Evolutionary conservation across 2,888 invertebrate genomes (phyloP).

Genomic region (Venusia cambrica): DNA sequence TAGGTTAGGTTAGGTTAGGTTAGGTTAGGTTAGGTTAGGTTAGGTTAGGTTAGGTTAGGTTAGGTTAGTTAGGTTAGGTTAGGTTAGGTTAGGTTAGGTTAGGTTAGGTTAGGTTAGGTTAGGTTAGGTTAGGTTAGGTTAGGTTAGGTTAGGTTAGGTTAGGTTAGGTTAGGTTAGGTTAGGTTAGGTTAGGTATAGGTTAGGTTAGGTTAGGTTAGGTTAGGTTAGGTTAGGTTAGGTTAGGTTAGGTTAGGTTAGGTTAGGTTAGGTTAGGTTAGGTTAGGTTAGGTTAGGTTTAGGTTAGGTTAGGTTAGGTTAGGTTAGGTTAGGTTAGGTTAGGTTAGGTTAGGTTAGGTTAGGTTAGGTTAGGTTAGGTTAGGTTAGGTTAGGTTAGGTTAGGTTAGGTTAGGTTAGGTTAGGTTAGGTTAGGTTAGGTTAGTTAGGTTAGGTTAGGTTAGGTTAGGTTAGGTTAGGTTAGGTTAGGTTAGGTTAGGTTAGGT

Average conservation of each 20-base stretch:
- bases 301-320: slow-evolving; percentile 13
- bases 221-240: no score
- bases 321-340: slow-evolving; percentile 11
- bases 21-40: slow-evolving; percentile 20
- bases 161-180: slow-evolving; percentile 9
- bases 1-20: slow-evolving; percentile 19
- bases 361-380: slow-evolving; percentile 12
- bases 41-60: slow-evolving; percentile 22
- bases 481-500: not conserved
- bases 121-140: slow-evolving; percentile 8
- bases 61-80: slow-evolving; percentile 8
- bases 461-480: not conserved
- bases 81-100: slow-evolving; percentile 8
- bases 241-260: slow-evolving; percentile 27
- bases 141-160: slow-evolving; percentile 2
- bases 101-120: slow-evolving; percentile 8
- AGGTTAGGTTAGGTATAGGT: slow-evolving; percentile 24
- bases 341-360: slow-evolving; percentile 13
- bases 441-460: not conserved
- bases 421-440: slow-evolving; percentile 2
- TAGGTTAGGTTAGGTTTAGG: slow-evolving; percentile 18
- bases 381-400: slow-evolving; percentile 12
- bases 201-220: slow-evolving; percentile 25
- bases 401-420: slow-evolving; percentile 13
- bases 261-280: slow-evolving; percentile 28